These are phyloP conservation scores for Caenorhabditis sinica DNA, from an alignment of 2,888 invertebrate genomes.

Conservation along the genomic window DNA sequence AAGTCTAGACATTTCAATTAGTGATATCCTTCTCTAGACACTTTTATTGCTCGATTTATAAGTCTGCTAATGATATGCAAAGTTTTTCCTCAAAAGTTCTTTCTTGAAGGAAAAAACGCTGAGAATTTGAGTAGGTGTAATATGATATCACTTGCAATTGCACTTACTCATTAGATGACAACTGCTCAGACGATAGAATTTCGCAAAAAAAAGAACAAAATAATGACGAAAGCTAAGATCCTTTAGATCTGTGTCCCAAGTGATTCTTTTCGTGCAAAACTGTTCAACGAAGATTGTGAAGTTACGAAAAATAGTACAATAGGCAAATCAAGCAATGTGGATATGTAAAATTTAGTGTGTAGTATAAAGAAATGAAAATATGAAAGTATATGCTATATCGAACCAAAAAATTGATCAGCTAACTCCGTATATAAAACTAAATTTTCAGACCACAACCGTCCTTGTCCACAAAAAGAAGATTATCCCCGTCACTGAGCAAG, in stretches of 20 bases:
- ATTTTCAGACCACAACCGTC: constrained; percentile 59
- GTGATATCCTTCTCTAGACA: no score
- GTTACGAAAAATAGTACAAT: no score
- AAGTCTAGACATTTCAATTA: no score
- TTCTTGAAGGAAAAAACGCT: not conserved
- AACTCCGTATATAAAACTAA: not conserved
- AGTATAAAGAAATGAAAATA: no score
- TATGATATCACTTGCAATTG: constrained; percentile 23
- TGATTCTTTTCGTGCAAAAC: no score
- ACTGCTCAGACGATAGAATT: constrained; percentile 16
- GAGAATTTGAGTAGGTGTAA: constrained; percentile 10
- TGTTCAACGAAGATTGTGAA: no score
- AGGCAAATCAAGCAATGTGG: no score
- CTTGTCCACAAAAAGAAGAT: constrained; percentile 50
- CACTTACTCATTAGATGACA: constrained; percentile 21
- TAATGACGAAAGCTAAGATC: not conserved
- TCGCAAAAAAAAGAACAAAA: constrained; percentile 14
- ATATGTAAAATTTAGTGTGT: no score
- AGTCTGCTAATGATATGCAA: not conserved
- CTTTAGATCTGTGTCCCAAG: not conserved
- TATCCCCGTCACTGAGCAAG: constrained; percentile 63
- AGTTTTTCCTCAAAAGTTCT: not conserved
- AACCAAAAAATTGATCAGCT: no score
- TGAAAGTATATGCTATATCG: no score
- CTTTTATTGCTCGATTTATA: no score